Conservation (phyloP, 1,140 invertebrate species). For the Papilio helenus region DNA sequence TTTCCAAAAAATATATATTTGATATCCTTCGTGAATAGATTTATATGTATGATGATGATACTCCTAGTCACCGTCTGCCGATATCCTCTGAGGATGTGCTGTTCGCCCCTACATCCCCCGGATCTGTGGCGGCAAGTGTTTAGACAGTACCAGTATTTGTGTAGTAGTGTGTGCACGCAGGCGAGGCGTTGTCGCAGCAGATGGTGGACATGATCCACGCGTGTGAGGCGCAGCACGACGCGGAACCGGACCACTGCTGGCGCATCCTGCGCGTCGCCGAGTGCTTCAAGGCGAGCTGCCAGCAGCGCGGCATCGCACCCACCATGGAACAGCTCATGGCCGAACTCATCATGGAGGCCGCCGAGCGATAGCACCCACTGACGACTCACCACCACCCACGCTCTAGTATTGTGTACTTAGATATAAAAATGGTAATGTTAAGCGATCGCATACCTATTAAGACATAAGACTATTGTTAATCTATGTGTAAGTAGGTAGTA, state of each 20-base stretch:
- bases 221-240: constrained; percentile 67
- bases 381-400: not conserved
- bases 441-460: not conserved
- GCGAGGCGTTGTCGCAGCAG: constrained; percentile 62
- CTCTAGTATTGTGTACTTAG: not conserved
- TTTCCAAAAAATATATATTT: too few species aligned
- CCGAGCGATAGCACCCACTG: constrained; percentile 41
- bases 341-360: constrained; percentile 75
- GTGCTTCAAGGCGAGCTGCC: constrained; percentile 69
- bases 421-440: not conserved
- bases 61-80: too few species aligned
- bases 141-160: too few species aligned
- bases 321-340: constrained; percentile 74
- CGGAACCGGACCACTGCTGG: constrained; percentile 68
- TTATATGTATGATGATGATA: too few species aligned
- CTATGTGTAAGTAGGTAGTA: not conserved
- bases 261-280: constrained; percentile 71
- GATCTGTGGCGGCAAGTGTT: too few species aligned
- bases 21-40: too few species aligned
- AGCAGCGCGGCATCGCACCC: constrained; percentile 61
- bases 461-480: not conserved
- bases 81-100: too few species aligned
- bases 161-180: constrained; percentile 44
- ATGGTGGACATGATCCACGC: constrained; percentile 72
- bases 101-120: too few species aligned